Percentiles rank a stretch among this genome's conserved stretches.
These are phyloP conservation scores for Ictidomys tridecemlineatus DNA, from an alignment of 2,113 vertebrate species.

Conservation along the genomic window DNA sequence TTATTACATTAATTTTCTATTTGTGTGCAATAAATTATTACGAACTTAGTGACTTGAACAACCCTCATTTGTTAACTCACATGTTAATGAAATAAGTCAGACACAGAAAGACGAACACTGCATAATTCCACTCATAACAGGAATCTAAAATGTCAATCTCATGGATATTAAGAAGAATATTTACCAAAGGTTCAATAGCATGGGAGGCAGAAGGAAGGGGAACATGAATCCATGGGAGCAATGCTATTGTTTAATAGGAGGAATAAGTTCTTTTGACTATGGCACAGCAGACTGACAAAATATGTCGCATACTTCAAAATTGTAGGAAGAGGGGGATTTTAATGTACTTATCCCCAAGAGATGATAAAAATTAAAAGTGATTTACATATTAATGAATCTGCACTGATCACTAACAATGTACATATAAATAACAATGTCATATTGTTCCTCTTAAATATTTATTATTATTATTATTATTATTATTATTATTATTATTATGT, in stretches of 20 bases:
- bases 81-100: neutral
- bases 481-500: no score
- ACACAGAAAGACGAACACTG: neutral
- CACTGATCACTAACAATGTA: neutral
- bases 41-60: neutral
- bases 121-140: no score
- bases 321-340: neutral
- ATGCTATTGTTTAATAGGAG: neutral
- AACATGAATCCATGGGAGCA: fast-evolving
- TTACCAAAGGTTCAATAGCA: no score
- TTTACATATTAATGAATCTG: neutral
- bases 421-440: neutral
- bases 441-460: neutral
- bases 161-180: neutral
- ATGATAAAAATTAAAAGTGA: neutral
- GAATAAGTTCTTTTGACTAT: neutral
- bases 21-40: neutral
- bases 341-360: neutral
- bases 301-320: neutral
- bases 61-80: neutral
- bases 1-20: neutral
- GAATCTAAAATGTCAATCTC: neutral
- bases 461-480: neutral
- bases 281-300: neutral
- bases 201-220: neutral